Percentiles rank a stretch among this genome's conserved stretches.
Evolutionary conservation across 2,888 invertebrate species (phyloP).

Genomic region (Adineta ricciae): DNA sequence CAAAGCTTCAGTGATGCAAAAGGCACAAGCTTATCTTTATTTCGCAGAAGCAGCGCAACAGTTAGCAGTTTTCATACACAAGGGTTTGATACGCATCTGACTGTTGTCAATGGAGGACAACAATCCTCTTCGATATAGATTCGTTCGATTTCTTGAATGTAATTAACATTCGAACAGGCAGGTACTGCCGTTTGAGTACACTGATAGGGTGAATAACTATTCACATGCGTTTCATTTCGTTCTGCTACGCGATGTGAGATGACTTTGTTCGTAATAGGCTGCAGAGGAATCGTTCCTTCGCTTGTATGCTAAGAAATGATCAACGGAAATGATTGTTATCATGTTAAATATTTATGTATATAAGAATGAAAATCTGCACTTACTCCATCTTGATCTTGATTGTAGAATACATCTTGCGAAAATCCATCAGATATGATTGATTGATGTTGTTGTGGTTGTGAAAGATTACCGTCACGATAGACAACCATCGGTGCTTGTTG

Average conservation of each 20-base stretch:
- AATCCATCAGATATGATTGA: neutral
- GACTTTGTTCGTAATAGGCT: neutral
- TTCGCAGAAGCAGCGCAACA: neutral
- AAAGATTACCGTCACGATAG: neutral
- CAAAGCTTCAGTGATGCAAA: neutral
- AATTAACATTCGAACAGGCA: neutral
- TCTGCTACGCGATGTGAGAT: neutral
- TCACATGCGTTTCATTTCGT: neutral
- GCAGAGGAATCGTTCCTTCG: neutral
- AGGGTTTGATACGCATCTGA: neutral
- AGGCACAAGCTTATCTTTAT: neutral
- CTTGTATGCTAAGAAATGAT: neutral
- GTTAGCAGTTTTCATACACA: neutral
- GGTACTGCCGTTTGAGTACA: neutral
- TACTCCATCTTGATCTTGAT: neutral
- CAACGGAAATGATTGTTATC: neutral
- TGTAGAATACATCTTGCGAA: neutral
- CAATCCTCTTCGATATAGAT: neutral
- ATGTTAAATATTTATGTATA: no score
- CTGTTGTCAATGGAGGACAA: neutral
- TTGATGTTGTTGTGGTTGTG: neutral
- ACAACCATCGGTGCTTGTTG: neutral
- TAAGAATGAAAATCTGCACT: neutral
- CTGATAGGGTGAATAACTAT: neutral
- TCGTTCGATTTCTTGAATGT: neutral